Evolutionary conservation across 1,140 invertebrate genomes (phyloP), one percentile per base, ranked within the genome.

Genomic region (Agraylea sexmaculata): DNA sequence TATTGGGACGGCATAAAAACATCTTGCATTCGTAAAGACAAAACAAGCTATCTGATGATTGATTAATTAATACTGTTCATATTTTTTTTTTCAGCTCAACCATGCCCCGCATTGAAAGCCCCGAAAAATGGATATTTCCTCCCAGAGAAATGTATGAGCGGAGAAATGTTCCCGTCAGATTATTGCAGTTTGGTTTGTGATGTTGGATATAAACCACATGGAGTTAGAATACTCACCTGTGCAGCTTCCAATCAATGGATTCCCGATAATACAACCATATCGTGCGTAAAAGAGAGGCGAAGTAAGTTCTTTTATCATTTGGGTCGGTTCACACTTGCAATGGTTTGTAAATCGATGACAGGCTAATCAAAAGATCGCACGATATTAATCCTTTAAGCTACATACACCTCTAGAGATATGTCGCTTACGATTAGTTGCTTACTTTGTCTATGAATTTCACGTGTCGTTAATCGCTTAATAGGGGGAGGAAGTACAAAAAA

Each of bases 1-100:
- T 50, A 53, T 33, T 77, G 74, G 74, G 64, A 68, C 43, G 58
- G 60, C 11, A 47, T 52, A 18, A 60, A 66, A 13, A 60, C 64
- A 17, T 45, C 51, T 27, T 77, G 74, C 51, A 36, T 64, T 18
- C 53, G 69, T 71, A 51, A 62, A 63, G 62, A 51, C 25, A 33
- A 32, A 35, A 38, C 28, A 17, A n/a, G 43, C 5, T 23, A 36
- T 17, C 11, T 11, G 17, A 46, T 3, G 3, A 39, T 4, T 31
- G 22, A 21, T 43, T 44, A 31, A 23, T 25, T 16, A 7, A n/a
- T n/a, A 25, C 7, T 25, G 23, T 25, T 25, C n/a, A 7, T 25
- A 7, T 43, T 40, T 31, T 37, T 30, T 46, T 30, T 35, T 54
- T 12, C 33, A 64, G 63, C 56, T 16, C 41, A 49, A 17, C 39